Evolutionary conservation across 1,140 invertebrate species (phyloP).

Genomic region (Phymorhynchus buccinoides): DNA sequence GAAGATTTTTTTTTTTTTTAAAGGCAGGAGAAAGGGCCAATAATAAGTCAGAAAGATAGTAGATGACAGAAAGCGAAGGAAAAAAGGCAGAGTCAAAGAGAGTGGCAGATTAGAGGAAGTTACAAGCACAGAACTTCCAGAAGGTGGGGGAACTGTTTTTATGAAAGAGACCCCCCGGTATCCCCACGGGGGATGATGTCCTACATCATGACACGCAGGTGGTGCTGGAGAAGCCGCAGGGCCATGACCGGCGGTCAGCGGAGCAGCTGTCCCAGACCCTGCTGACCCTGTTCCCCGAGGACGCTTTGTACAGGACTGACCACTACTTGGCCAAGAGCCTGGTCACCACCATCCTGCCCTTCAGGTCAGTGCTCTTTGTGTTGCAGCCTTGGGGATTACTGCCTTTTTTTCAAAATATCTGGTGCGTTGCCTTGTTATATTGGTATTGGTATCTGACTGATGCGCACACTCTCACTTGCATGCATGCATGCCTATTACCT

Average conservation of each 20-base stretch:
- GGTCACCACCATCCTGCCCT: conserved; percentile 67
- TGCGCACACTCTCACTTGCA: background rate
- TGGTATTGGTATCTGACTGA: background rate
- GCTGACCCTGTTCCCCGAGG: conserved; percentile 58
- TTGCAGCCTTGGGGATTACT: background rate
- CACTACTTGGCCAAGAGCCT: conserved; percentile 72
- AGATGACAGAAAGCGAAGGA: too few species aligned
- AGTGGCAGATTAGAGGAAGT: too few species aligned
- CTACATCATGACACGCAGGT: background rate
- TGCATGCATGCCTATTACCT: background rate
- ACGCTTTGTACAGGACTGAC: conserved; percentile 71
- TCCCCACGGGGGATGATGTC: too few species aligned
- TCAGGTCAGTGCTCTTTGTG: conserved; percentile 60
- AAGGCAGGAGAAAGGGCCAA: too few species aligned
- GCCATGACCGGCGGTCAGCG: conserved; percentile 60
- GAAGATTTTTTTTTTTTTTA: too few species aligned
- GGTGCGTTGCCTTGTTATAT: too few species aligned
- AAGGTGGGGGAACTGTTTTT: too few species aligned
- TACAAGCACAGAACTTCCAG: too few species aligned
- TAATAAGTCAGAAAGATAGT: too few species aligned
- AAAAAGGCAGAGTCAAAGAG: too few species aligned
- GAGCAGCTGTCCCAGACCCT: conserved; percentile 56
- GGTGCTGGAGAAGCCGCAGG: conserved; percentile 72
- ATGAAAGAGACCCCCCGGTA: too few species aligned
- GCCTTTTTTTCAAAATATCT: too few species aligned